Conservation (phyloP, 2,113 vertebrate species). For the Noturus placidus region DNA sequence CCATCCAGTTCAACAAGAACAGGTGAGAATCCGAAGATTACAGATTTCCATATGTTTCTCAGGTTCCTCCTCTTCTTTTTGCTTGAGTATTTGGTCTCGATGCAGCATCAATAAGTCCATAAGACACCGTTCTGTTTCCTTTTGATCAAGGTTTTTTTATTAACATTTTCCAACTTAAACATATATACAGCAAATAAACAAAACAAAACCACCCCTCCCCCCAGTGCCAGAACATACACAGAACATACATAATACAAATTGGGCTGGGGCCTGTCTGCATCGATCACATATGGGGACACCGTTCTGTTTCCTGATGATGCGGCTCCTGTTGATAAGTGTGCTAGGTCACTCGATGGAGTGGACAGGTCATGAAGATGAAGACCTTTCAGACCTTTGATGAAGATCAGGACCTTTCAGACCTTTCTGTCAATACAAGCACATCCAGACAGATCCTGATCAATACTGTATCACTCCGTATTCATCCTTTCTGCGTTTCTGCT, state of each 20-base stretch:
- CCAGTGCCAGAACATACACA: no score
- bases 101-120: neutral
- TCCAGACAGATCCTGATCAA: neutral
- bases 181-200: no score
- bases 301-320: no score
- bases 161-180: no score
- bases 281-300: no score
- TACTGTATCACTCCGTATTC: neutral
- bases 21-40: constrained; percentile 72
- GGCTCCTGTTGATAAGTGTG: neutral
- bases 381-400: neutral
- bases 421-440: neutral
- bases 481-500: neutral
- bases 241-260: no score
- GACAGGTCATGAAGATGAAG: no score
- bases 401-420: neutral
- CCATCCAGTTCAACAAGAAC: constrained; percentile 98
- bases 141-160: no score
- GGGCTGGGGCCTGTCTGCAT: no score
- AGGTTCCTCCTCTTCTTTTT: neutral
- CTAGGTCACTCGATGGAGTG: neutral
- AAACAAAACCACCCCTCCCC: no score
- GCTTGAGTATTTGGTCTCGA: neutral
- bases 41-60: neutral
- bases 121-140: no score